Evolutionary conservation across 2,888 invertebrate species (phyloP), one percentile per base, ranked within the genome.

Genomic region (Leistus spinibarbis): DNA sequence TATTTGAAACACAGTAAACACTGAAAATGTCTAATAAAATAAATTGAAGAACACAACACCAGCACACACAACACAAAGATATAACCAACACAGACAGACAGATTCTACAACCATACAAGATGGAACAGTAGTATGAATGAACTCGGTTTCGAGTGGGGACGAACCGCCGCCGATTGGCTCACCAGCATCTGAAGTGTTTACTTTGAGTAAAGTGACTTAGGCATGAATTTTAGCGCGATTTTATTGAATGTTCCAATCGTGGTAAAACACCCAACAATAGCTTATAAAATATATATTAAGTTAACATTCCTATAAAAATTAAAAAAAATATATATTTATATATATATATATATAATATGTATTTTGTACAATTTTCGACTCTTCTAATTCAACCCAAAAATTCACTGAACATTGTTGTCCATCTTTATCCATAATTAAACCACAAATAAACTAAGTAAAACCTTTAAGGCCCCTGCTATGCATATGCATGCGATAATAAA

Each of bases 41-140:
- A 73, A 56, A 57, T 73, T n/a, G 73, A 72, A 66, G 40, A 73
- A 67, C 73, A 62, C 67, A 19, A 40, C 62, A 64, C 71, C 73
- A 56, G 72, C 73, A 73, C 73, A 54, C 73, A 73, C 73, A 67
- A 73, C 73, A 73, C 73, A 73, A 73, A 66, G 72, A n/a, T n/a
- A 73, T 73, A 72, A 73, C 73, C 67, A 65, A 73, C 73, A 73
- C 73, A 73, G 67, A 67, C 40, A 64, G 17, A 13, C 23, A 19
- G 65, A 19, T 56, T 66, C 72, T 57, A 72, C 72, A 65, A 73
- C 66, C 67, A 71, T 64, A 67, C 66, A 73, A 72, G 66, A 72
- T 65, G 72, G 62, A 40, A 10, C 40, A 67, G 65, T 57, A 73
- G 73, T 67, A 73, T 73, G 73, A 73, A 73, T 73, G 73, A 73